Evolutionary conservation across 2,113 vertebrate species (phyloP).

Genomic region (Triplophysa siluroides): DNA sequence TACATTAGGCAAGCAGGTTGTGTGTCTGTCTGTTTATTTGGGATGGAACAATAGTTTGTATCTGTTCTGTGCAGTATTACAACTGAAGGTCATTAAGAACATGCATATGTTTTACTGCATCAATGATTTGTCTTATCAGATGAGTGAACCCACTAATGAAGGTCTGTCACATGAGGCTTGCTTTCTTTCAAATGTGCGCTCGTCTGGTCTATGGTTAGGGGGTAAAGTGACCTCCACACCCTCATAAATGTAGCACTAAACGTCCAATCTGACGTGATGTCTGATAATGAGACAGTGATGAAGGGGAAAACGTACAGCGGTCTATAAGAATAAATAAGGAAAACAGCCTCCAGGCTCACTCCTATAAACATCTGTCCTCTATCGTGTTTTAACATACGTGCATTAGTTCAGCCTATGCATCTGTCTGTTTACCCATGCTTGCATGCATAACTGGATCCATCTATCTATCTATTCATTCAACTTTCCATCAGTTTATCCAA

Average conservation of each 20-base stretch:
- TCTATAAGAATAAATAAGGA: slow-evolving; percentile 37
- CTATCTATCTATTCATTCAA: not conserved
- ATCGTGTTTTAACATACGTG: not conserved
- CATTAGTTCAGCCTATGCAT: not conserved
- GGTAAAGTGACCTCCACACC: slow-evolving; percentile 41
- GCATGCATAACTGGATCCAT: not conserved
- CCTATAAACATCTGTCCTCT: not conserved
- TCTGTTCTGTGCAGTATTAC: slow-evolving; percentile 11
- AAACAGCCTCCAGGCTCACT: not conserved
- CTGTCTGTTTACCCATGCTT: not conserved
- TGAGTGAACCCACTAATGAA: slow-evolving; percentile 31
- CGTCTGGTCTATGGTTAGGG: not conserved
- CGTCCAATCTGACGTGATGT: slow-evolving; percentile 11
- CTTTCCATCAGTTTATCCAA: slow-evolving; percentile 6
- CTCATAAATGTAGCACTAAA: slow-evolving; percentile 31
- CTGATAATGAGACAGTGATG: slow-evolving; percentile 49
- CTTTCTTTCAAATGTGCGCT: not conserved
- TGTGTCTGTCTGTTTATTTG: not conserved
- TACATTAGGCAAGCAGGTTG: slow-evolving; percentile 15
- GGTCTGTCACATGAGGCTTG: not conserved
- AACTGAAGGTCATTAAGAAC: slow-evolving; percentile 37
- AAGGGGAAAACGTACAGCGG: slow-evolving; percentile 28
- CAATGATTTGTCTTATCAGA: slow-evolving; percentile 35
- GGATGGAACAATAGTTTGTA: slow-evolving; percentile 1
- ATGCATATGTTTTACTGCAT: slow-evolving; percentile 21